These are phyloP conservation scores for Stegodyphus mimosarum DNA, from an alignment of 1,140 invertebrate genomes.

Conservation along the genomic window DNA sequence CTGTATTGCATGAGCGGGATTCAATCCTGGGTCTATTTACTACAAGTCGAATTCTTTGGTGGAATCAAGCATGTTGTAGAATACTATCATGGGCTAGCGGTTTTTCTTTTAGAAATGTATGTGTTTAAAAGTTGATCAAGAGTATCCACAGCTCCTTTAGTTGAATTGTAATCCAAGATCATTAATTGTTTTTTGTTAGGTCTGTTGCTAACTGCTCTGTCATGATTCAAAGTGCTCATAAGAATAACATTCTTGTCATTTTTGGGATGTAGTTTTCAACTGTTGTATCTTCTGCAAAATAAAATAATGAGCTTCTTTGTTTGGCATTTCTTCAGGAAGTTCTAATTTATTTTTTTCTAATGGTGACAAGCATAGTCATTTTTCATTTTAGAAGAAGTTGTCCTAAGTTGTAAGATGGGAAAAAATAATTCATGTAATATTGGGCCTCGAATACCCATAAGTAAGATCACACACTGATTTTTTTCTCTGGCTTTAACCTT, in stretches of 20 bases:
- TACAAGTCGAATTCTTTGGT: background rate
- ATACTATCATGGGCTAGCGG: conserved; percentile 64
- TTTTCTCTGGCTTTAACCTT: background rate
- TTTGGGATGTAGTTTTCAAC: background rate
- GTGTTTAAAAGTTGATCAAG: conserved; percentile 68
- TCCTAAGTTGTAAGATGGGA: background rate
- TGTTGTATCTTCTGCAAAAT: background rate
- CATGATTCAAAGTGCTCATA: too few relatives aligned
- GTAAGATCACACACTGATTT: background rate
- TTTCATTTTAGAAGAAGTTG: background rate
- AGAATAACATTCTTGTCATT: too few relatives aligned
- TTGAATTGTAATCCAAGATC: conserved; percentile 66
- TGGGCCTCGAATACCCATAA: too few relatives aligned
- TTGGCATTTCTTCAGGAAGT: background rate
- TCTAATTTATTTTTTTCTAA: conserved; percentile 7
- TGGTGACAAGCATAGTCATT: conserved; percentile 12
- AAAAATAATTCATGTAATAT: background rate
- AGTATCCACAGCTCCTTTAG: conserved; percentile 69
- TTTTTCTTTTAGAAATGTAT: conserved; percentile 65
- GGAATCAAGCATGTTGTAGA: background rate
- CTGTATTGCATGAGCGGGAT: too few relatives aligned
- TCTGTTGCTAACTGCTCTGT: too few relatives aligned
- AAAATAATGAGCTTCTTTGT: background rate
- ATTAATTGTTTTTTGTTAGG: conserved; percentile 9
- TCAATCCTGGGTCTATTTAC: too few relatives aligned